Conservation (phyloP, 1,140 invertebrate species). For the Drosophila yakuba region DNA sequence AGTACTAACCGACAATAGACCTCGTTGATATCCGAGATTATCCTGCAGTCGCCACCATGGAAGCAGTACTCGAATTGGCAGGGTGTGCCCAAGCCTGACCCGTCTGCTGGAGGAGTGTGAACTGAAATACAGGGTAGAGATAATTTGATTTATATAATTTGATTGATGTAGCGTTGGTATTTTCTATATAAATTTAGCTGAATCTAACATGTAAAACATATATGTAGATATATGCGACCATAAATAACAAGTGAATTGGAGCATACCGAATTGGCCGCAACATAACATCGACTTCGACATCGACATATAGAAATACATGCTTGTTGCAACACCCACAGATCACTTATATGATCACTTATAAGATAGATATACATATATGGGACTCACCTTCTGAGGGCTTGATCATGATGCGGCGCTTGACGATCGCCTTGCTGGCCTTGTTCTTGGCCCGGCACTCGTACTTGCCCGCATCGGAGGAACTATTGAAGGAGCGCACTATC, state of each 20-base stretch:
- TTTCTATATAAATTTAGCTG: not conserved
- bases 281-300: conserved; percentile 16
- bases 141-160: not conserved
- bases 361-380: not conserved
- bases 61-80: conserved; percentile 88
- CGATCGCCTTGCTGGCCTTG: conserved; percentile 74
- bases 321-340: conserved; percentile 11
- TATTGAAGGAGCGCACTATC: conserved; percentile 89
- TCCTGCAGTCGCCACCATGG: conserved; percentile 92
- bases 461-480: conserved; percentile 88
- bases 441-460: conserved; percentile 90
- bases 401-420: conserved; percentile 76
- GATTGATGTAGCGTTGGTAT: conserved; percentile 8
- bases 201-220: conserved; percentile 19
- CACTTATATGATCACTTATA: no score
- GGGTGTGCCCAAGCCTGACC: conserved; percentile 55
- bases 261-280: conserved; percentile 37
- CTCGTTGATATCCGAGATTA: conserved; percentile 91
- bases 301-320: no score
- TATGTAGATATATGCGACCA: conserved; percentile 28
- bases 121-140: conserved; percentile 43
- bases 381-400: conserved; percentile 77
- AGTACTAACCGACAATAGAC: conserved; percentile 91
- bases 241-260: conserved; percentile 81
- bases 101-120: conserved; percentile 37